Percentiles rank a stretch among this genome's conserved stretches.
Conservation (phyloP, 2,113 vertebrate species). For the Ailuropoda melanoleuca region DNA sequence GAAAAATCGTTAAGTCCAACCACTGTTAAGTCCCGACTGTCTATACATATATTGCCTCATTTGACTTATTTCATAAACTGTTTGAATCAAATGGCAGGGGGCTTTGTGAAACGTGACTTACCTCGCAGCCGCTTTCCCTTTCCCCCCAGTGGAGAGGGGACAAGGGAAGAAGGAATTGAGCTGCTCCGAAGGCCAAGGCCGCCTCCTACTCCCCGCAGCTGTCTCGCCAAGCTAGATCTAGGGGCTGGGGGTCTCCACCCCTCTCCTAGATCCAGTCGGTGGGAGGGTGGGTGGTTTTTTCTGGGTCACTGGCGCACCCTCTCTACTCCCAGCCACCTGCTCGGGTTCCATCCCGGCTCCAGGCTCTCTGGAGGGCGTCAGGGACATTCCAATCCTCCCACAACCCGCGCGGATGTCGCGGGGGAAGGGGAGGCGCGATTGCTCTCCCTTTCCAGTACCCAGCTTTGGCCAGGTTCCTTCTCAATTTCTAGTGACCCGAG, state of each 20-base stretch:
- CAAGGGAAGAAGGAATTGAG: neutral
- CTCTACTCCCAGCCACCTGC: conserved; percentile 57
- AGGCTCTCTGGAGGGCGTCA: conserved; percentile 56
- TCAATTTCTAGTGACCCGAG: neutral
- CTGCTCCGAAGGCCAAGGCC: neutral
- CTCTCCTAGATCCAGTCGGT: neutral
- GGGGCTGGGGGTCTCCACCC: conserved; percentile 46
- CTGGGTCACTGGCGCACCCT: conserved; percentile 57
- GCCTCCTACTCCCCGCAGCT: conserved; percentile 20
- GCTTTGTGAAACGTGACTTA: neutral
- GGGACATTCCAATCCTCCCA: conserved; percentile 77
- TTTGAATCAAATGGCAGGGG: neutral
- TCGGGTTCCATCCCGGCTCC: conserved; percentile 8
- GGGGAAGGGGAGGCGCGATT: neutral
- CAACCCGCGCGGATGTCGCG: conserved; percentile 14
- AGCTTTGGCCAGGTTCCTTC: conserved; percentile 27
- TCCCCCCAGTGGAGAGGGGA: neutral
- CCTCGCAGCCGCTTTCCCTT: neutral
- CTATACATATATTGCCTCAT: neutral
- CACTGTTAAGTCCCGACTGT: neutral
- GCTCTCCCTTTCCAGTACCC: neutral
- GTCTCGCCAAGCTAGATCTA: neutral
- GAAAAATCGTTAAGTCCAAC: neutral
- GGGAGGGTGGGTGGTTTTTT: conserved; percentile 49
- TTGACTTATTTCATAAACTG: neutral